Percentiles rank a stretch among this genome's conserved stretches.
These are phyloP conservation scores for Mus pahari DNA, from an alignment of 2,113 vertebrate genomes.

Conservation along the genomic window DNA sequence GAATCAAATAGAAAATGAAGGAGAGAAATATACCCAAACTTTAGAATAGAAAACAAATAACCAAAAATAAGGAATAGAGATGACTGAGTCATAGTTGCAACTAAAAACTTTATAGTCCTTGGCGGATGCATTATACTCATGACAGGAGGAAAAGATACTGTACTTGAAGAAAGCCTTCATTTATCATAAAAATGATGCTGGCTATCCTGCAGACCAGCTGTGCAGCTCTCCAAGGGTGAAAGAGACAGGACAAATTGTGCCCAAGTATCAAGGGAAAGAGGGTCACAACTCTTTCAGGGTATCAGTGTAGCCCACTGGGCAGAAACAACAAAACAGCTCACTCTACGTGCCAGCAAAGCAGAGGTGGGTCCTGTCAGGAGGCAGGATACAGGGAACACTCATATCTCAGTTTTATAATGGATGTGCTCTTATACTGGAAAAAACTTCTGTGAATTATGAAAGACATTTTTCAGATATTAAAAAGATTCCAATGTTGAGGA, in stretches of 20 bases:
- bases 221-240: constrained; percentile 83
- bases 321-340: constrained; percentile 51
- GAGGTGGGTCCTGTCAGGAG: constrained; percentile 45
- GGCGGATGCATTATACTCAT: constrained; percentile 67
- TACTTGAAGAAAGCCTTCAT: constrained; percentile 79
- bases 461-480: constrained; percentile 82
- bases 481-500: constrained; percentile 78
- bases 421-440: constrained; percentile 68
- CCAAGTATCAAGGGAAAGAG: constrained; percentile 69
- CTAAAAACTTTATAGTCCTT: constrained; percentile 74
- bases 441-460: constrained; percentile 80
- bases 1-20: constrained; percentile 58
- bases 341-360: not conserved
- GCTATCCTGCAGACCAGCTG: constrained; percentile 83
- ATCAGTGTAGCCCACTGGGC: constrained; percentile 48
- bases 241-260: constrained; percentile 82
- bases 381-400: constrained; percentile 12
- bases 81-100: constrained; percentile 37
- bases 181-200: constrained; percentile 84
- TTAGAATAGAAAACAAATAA: constrained; percentile 38
- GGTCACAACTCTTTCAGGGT: constrained; percentile 63
- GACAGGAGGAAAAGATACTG: constrained; percentile 63
- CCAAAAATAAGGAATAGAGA: constrained; percentile 46
- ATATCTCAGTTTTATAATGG: constrained; percentile 68
- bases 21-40: constrained; percentile 66